Evolutionary conservation across 1,140 invertebrate genomes (phyloP), one percentile per base, ranked within the genome.

Genomic region (Macrostomum lignano): DNA sequence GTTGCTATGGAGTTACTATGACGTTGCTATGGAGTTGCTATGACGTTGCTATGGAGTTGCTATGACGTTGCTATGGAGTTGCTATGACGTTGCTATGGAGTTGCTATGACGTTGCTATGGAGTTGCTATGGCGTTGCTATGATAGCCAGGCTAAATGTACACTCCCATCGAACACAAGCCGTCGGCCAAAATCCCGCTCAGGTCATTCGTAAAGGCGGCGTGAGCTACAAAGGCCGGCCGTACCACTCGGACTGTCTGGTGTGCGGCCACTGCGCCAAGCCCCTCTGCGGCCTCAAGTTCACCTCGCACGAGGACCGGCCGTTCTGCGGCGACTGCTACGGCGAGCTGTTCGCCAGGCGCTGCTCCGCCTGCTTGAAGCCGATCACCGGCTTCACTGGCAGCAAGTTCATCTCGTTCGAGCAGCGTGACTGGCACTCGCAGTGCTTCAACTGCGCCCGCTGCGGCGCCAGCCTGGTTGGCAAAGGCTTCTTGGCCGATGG

Each of bases 241-340:
- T 93, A 79, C 78, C 82, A 91, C 61, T 69, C 77, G 43, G 78
- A 86, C 56, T 88, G 81, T 65, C 93, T 91, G 65, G 77, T 74
- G 31, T 93, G 84, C 66, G 84, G 74, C 38, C 67, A 91, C 57
- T 93, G 84, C 65, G 69, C 71, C 52, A 74, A 72, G 32, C 76
- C 73, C 38, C 62, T 93, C 49, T 79, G 81, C 35, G 82, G 82
- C 13, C 77, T 82, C 57, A 70, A 79, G 46, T 93, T 93, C 62
- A 88, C 82, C 23, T 81, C 75, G 38, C 49, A 79, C 48, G 84
- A 93, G 48, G 82, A 91, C 47, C 86, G 88, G 60, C 81, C 84
- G 0, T 93, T 84, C 59, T 93, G 84, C 61, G 77, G 77, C 30
- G 76, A 86, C 26, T 93, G 84, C 62, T 93, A 84, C 52, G 81